Percentiles rank a stretch among this genome's conserved stretches.
Conservation (phyloP, 1,140 invertebrate genomes). For the Leptinotarsa defecta region DNA sequence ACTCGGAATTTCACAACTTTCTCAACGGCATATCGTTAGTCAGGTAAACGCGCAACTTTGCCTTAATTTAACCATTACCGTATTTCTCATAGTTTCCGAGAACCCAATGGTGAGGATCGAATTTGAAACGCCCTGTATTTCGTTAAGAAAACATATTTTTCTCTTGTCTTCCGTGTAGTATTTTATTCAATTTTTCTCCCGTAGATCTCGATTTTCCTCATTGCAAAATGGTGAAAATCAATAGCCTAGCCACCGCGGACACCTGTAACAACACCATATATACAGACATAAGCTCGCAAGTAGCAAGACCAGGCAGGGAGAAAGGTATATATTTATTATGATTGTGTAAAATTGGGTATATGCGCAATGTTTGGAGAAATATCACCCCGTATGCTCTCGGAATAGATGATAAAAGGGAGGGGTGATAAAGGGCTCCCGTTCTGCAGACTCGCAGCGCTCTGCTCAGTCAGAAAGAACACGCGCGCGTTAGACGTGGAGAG, state of each 20-base stretch:
- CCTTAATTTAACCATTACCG: no score
- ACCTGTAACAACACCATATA: slow-evolving; percentile 25
- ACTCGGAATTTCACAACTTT: no score
- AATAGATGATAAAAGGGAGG: slow-evolving; percentile 41
- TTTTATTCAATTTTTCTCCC: no score
- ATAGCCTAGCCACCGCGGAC: slow-evolving; percentile 12
- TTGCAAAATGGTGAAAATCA: slow-evolving; percentile 7
- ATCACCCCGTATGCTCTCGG: slow-evolving; percentile 31
- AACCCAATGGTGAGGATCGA: no score
- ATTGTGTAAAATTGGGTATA: slow-evolving; percentile 48
- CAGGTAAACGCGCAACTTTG: no score
- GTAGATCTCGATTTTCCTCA: no score
- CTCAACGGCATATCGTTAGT: no score
- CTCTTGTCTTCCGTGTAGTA: no score
- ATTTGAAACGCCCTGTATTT: no score
- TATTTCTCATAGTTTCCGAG: no score
- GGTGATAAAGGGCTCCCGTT: slow-evolving; percentile 43
- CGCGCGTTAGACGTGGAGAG: slow-evolving; percentile 6
- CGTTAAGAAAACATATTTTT: no score
- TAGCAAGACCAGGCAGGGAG: slow-evolving; percentile 15
- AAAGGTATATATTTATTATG: slow-evolving; percentile 43
- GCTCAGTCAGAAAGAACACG: slow-evolving; percentile 17
- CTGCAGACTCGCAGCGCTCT: slow-evolving; percentile 30
- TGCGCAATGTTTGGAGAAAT: slow-evolving; percentile 41
- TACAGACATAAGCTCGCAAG: slow-evolving; percentile 18